These are phyloP conservation scores for Rhagologus leucostigma DNA, from an alignment of 2,113 vertebrate species.

Conservation along the genomic window DNA sequence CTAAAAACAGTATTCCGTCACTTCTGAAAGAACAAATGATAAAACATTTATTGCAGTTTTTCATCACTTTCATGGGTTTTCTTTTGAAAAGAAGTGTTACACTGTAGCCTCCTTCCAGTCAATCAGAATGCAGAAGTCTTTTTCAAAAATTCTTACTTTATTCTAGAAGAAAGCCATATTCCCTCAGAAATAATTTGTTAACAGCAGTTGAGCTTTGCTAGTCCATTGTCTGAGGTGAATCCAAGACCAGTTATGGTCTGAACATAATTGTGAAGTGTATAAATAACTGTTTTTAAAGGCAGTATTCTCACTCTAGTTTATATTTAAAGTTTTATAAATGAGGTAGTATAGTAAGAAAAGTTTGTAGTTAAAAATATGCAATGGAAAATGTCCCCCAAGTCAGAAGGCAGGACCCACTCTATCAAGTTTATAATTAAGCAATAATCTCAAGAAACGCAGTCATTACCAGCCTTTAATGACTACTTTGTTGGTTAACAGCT, in stretches of 20 bases:
- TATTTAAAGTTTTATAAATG: background rate
- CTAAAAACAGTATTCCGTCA: background rate
- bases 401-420: slow-evolving; percentile 22
- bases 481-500: slow-evolving; percentile 80
- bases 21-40: background rate
- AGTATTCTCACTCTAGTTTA: background rate
- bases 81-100: background rate
- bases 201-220: background rate
- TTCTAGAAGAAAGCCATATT: background rate
- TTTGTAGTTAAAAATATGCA: background rate
- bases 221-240: background rate
- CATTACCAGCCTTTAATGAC: slow-evolving; percentile 77
- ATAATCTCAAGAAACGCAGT: slow-evolving; percentile 62
- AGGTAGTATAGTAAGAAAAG: background rate
- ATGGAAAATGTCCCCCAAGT: slow-evolving; percentile 29
- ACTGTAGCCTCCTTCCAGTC: background rate
- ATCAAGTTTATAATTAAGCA: slow-evolving; percentile 65
- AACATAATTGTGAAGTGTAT: background rate
- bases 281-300: background rate
- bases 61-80: background rate
- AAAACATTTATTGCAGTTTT: background rate
- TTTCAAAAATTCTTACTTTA: background rate
- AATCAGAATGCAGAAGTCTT: background rate
- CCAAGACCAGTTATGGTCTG: background rate
- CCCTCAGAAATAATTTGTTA: background rate